phyloP scores from a whole-genome alignment of 2,113 vertebrate species.

The Diadophis punctatus region DNA sequence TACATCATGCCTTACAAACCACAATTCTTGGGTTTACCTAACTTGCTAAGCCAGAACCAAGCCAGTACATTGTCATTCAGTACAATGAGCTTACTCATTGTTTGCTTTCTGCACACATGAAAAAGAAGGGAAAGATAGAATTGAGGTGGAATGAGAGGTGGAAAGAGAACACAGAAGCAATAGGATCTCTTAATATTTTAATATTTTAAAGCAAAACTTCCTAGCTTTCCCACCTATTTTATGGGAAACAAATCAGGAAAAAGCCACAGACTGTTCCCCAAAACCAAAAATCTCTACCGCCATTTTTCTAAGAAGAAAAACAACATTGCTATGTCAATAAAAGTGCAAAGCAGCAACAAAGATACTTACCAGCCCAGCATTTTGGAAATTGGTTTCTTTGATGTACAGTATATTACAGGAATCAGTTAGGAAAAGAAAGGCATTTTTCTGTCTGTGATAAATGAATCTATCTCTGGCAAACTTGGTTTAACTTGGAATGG shows the following conservation, averaged over 20 bases:
- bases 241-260: not conserved
- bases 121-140: not conserved
- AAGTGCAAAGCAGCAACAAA: not conserved
- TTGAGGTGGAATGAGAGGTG: not conserved
- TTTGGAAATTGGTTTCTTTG: not conserved
- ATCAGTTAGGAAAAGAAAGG: not conserved
- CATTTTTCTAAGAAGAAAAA: not conserved
- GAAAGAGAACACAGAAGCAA: not conserved
- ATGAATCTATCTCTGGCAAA: not conserved
- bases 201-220: not conserved
- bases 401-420: not conserved
- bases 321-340: not conserved
- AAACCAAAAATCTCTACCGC: not conserved
- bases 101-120: not conserved
- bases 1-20: not conserved
- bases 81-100: not conserved
- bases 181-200: not conserved
- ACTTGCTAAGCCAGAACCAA: not conserved
- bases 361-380: not conserved
- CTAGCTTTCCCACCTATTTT: not conserved
- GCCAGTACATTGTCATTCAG: not conserved
- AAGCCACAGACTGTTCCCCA: not conserved
- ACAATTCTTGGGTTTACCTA: not conserved
- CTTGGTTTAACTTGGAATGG: not conserved
- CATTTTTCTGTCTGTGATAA: not conserved